These are phyloP conservation scores for Eubasilissa regina DNA, from an alignment of 1,140 invertebrate genomes.

Conservation along the genomic window DNA sequence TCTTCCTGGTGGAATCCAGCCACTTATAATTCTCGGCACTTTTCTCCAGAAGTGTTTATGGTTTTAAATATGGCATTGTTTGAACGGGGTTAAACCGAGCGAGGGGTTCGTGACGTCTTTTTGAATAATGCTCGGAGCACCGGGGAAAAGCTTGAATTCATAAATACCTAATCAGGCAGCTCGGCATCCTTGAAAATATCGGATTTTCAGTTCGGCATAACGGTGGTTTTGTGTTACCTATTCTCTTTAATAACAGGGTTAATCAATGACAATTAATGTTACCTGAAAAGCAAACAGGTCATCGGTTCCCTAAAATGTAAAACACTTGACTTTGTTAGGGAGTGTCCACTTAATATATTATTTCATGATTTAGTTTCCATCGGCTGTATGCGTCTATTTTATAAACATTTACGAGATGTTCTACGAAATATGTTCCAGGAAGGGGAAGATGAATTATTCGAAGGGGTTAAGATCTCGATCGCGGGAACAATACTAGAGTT, in stretches of 20 bases:
- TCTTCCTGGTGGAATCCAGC: slow-evolving; percentile 46
- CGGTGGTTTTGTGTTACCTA: no score
- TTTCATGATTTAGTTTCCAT: no score
- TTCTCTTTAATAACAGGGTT: no score
- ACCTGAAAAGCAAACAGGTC: no score
- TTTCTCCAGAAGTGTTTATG: slow-evolving; percentile 60
- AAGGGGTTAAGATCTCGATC: slow-evolving; percentile 37
- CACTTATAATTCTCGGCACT: slow-evolving; percentile 60
- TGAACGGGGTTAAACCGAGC: slow-evolving; percentile 51
- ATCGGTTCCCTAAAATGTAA: no score
- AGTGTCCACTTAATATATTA: no score
- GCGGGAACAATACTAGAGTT: not conserved
- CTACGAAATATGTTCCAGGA: slow-evolving; percentile 56
- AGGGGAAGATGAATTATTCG: slow-evolving; percentile 59
- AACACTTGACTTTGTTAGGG: no score
- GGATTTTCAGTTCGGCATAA: no score
- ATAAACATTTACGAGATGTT: slow-evolving; percentile 20
- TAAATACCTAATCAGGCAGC: slow-evolving; percentile 27
- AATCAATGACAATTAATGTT: no score
- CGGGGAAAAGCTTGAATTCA: not conserved
- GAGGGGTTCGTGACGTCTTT: slow-evolving; percentile 54
- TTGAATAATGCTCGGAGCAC: slow-evolving; percentile 47
- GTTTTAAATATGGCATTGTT: slow-evolving; percentile 61
- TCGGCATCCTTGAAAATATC: no score
- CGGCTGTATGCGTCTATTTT: not conserved